These are phyloP conservation scores for Scaptomyza hsui DNA, from an alignment of 1,140 invertebrate species.

Conservation along the genomic window DNA sequence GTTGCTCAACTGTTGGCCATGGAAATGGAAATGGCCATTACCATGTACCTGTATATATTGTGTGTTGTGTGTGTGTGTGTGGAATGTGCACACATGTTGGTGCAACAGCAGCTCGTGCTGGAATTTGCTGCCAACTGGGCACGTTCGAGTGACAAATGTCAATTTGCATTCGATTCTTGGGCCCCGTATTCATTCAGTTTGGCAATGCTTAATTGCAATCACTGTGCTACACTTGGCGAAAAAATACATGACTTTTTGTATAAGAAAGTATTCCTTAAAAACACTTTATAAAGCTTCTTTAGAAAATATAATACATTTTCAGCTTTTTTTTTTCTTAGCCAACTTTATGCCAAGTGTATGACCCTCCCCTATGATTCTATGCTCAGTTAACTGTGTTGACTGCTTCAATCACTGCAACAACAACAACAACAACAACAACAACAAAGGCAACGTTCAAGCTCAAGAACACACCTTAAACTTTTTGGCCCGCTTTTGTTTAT, in stretches of 20 bases:
- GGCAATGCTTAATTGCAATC: conserved; percentile 67
- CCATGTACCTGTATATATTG: too few species aligned
- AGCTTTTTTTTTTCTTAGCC: neutral
- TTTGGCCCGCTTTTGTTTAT: conserved; percentile 43
- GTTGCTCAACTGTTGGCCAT: conserved; percentile 12
- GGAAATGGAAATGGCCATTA: conserved; percentile 53
- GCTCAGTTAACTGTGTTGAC: conserved; percentile 15
- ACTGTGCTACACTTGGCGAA: neutral
- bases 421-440: conserved; percentile 24
- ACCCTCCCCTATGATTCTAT: neutral
- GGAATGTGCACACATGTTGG: conserved; percentile 27
- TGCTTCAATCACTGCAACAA: conserved; percentile 46
- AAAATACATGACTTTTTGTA: neutral
- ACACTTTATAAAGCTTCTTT: too few species aligned
- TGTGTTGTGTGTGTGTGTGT: conserved; percentile 1
- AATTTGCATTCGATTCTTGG: conserved; percentile 76
- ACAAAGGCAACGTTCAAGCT: conserved; percentile 63
- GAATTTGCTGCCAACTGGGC: conserved; percentile 37
- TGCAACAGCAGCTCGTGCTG: conserved; percentile 22
- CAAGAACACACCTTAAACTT: conserved; percentile 83
- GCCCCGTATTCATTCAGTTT: conserved; percentile 65
- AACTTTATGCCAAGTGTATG: neutral
- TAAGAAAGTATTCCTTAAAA: too few species aligned
- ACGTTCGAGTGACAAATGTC: conserved; percentile 81
- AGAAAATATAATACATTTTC: neutral